Conservation (phyloP, 2,113 vertebrate species). For the Heteronetta atricapilla region DNA sequence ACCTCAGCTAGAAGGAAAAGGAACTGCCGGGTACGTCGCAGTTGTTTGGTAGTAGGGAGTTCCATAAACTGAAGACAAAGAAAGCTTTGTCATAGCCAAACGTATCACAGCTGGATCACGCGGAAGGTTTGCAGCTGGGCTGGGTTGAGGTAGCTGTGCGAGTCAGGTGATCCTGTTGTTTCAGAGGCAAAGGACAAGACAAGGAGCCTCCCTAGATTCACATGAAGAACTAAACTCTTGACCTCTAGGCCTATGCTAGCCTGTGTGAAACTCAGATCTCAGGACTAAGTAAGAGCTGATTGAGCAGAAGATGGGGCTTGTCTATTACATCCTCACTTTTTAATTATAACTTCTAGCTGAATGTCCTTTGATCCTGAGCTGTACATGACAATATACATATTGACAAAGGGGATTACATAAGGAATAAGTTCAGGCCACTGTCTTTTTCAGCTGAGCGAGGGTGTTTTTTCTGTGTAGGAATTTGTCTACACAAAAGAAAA, state of each 20-base stretch:
- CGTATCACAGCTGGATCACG: neutral
- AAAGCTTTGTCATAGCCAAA: neutral
- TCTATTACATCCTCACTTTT: conserved; percentile 63
- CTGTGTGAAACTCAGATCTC: conserved; percentile 36
- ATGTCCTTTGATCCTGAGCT: conserved; percentile 58
- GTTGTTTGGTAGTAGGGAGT: neutral
- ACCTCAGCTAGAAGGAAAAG: neutral
- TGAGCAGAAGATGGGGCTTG: conserved; percentile 60
- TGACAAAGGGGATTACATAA: conserved; percentile 29
- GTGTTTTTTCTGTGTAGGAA: neutral
- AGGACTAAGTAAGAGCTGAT: conserved; percentile 56
- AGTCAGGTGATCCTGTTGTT: conserved; percentile 1
- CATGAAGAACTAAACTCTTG: conserved; percentile 49
- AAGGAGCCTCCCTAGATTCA: conserved; percentile 31
- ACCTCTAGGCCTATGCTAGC: conserved; percentile 8
- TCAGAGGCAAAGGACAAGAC: conserved; percentile 43
- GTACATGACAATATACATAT: conserved; percentile 30
- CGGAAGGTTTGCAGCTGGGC: neutral
- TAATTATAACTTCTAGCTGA: conserved; percentile 50
- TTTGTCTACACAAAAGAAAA: neutral
- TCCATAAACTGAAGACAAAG: neutral
- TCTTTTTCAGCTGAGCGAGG: neutral
- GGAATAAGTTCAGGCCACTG: neutral
- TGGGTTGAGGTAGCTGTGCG: neutral
- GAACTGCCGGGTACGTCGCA: neutral